Conservation (phyloP, 2,797 vertebrate species). For the Myotis findleyi region DNA sequence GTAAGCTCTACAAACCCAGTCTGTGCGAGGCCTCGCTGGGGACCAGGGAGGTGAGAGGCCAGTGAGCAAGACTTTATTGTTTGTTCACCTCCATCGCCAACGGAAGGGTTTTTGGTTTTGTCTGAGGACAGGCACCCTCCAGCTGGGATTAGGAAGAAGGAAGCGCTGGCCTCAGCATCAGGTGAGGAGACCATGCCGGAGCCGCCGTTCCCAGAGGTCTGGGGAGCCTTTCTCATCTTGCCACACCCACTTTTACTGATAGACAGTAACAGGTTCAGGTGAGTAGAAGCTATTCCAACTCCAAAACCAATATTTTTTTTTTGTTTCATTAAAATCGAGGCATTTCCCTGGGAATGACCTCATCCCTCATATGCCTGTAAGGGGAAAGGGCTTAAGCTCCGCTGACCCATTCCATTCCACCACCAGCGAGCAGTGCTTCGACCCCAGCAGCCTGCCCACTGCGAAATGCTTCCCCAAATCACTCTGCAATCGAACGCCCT, state of each 20-base stretch:
- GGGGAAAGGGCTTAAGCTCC: background rate
- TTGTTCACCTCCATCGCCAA: background rate
- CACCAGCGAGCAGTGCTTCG: background rate
- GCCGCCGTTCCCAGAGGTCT: background rate
- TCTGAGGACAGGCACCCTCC: background rate
- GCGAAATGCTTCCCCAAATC: background rate
- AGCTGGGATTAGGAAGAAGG: background rate
- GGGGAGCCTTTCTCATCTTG: background rate
- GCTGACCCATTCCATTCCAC: background rate
- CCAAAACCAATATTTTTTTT: background rate
- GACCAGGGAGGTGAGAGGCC: background rate
- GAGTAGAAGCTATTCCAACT: background rate
- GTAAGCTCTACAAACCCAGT: background rate
- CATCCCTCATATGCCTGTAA: background rate
- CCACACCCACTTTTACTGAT: background rate
- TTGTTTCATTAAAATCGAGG: background rate
- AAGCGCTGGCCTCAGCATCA: background rate
- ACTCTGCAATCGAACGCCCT: background rate
- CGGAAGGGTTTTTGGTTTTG: background rate
- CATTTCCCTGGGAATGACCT: background rate
- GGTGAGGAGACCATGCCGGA: background rate
- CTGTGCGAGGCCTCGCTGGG: background rate
- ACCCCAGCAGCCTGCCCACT: background rate
- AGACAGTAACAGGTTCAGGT: background rate
- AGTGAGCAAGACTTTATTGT: background rate